A percentile compares a stretch with the other conserved stretches of the same genome.
These are phyloP conservation scores for Hydraecia micacea DNA, from an alignment of 2,888 invertebrate genomes.

Conservation along the genomic window DNA sequence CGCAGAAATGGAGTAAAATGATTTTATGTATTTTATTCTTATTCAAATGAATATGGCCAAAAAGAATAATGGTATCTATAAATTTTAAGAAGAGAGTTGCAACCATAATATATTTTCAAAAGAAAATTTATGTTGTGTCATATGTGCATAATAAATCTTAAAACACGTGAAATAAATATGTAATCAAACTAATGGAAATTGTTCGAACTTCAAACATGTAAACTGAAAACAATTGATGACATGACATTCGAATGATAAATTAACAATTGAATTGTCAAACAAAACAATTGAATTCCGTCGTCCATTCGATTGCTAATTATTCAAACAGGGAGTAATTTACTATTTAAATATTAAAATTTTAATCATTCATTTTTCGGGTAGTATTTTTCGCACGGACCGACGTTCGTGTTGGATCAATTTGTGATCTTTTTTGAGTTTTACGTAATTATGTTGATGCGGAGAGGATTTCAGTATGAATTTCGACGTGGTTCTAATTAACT, in stretches of 20 bases:
- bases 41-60: constrained; percentile 20
- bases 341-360: constrained; percentile 80
- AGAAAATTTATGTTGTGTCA: constrained; percentile 24
- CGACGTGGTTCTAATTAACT: background rate
- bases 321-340: constrained; percentile 77
- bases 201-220: constrained; percentile 72
- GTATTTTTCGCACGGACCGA: constrained; percentile 13
- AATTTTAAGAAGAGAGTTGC: constrained; percentile 23
- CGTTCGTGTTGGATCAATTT: constrained; percentile 8
- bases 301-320: constrained; percentile 80
- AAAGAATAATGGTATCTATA: constrained; percentile 36
- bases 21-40: constrained; percentile 29
- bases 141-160: constrained; percentile 37
- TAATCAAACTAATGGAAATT: constrained; percentile 70
- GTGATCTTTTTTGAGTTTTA: constrained; percentile 22
- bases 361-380: constrained; percentile 67
- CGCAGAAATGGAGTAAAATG: constrained; percentile 24
- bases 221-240: constrained; percentile 73
- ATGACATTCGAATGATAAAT: constrained; percentile 78
- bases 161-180: constrained; percentile 61
- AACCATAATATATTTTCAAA: constrained; percentile 30
- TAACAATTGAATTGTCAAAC: constrained; percentile 82
- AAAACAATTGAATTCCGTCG: constrained; percentile 77
- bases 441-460: background rate
- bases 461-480: background rate